Percentiles rank a stretch among this genome's conserved stretches.
Conservation (phyloP, 2,888 invertebrate genomes). For the Diaphora mendica region DNA sequence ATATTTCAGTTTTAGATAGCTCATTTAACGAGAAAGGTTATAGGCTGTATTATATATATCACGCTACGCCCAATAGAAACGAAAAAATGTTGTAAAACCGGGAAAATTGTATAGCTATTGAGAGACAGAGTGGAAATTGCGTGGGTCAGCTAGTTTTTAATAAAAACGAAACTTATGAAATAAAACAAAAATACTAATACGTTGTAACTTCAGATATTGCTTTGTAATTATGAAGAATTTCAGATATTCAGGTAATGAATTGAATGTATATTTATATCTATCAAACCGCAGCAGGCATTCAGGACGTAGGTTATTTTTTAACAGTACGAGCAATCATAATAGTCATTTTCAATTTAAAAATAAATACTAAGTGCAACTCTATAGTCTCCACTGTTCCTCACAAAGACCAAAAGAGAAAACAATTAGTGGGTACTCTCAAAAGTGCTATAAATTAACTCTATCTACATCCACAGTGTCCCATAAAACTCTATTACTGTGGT, state of each 20-base stretch:
- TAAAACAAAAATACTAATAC: too few relatives aligned
- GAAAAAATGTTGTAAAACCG: too few relatives aligned
- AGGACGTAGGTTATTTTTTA: too few relatives aligned
- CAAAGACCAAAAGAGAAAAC: slow-evolving; percentile 46
- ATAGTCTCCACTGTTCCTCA: slow-evolving; percentile 24
- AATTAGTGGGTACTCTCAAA: slow-evolving; percentile 49
- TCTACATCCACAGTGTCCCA: slow-evolving; percentile 45
- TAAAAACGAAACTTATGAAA: too few relatives aligned
- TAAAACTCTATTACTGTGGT: slow-evolving; percentile 43
- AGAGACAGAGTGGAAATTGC: too few relatives aligned
- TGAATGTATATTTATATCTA: not conserved
- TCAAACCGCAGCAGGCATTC: too few relatives aligned
- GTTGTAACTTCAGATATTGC: not conserved
- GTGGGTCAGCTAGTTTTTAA: too few relatives aligned
- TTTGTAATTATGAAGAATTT: not conserved
- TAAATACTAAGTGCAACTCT: slow-evolving; percentile 9
- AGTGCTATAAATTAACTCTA: slow-evolving; percentile 50
- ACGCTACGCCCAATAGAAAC: too few relatives aligned
- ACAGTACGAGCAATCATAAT: not conserved
- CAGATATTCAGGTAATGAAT: not conserved
- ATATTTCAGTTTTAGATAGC: too few relatives aligned
- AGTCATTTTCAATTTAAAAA: not conserved
- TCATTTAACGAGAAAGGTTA: too few relatives aligned
- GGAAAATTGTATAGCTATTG: too few relatives aligned
- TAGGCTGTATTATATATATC: too few relatives aligned